Base-by-base conservation (phyloP, 2,888 invertebrate genomes). In the Agapostemon virescens region DNA sequence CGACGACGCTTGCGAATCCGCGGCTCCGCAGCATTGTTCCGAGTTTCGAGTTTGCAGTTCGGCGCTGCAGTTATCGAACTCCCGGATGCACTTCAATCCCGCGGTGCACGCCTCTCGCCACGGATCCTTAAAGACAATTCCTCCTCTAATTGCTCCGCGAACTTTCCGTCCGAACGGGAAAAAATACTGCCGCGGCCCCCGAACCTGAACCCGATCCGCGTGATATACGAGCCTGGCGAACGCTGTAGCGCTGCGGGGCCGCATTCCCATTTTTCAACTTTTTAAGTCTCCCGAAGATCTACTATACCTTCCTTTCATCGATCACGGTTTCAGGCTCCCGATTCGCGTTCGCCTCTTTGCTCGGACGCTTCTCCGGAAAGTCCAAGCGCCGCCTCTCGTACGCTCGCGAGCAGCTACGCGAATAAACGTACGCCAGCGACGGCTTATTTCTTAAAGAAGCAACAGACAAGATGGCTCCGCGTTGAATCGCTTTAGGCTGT, bases 31-130 rank as follows among this genome's bases (percentile, higher is more conserved):
- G 77, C 82, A 81, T 82, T 83, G 86, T 85, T 79, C 72, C 74
- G 74, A 83, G 85, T 86, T 86, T 83, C 77, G 78, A 85, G 81
- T 77, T 85, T n/a, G 61, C 70, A 33, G 55, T 55, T 55, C 55
- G 55, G 55, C 26, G 55, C 61, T n/a, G 81, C 52, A 75, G 71
- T 80, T 64, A 74, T 81, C 70, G 74, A 74, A 80, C 74, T 70
- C 61, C 15, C 38, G 45, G 23, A 55, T 26, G 30, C 42, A 63
- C 78, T 69, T 69, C 67, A 58, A 63, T 77, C 26, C 67, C 33
- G 42, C 49, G 68, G 33, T 33, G 64, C 49, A 74, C 67, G 40
- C 64, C 63, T 40, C 68, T 15, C 67, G 33, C 26, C 66, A 17
- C 76, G n/a, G 30, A 69, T 66, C 69, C 78, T 79, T 70, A 67